These are phyloP conservation scores for Nomada hirtipes DNA, from an alignment of 2,888 invertebrate species.

Conservation along the genomic window DNA sequence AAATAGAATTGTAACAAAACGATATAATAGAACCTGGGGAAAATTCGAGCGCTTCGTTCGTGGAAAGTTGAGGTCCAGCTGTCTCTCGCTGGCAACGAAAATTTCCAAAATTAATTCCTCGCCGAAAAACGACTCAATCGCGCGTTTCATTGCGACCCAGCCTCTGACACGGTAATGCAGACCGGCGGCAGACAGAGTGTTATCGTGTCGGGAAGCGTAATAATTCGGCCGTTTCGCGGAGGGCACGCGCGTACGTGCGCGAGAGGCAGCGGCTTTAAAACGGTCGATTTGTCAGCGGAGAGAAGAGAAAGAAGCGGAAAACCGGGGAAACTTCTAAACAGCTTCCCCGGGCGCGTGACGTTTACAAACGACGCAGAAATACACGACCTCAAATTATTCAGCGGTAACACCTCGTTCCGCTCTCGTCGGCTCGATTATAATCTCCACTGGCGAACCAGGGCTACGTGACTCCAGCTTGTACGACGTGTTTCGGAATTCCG, in stretches of 20 bases:
- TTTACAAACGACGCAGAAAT: slow-evolving; percentile 65
- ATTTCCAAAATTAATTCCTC: too few species aligned
- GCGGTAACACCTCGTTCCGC: slow-evolving; percentile 59
- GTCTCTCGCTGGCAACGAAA: neutral
- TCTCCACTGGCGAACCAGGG: slow-evolving; percentile 37
- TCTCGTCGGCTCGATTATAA: slow-evolving; percentile 60
- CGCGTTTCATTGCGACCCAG: slow-evolving; percentile 19
- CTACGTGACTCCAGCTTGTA: slow-evolving; percentile 22
- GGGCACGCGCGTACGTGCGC: slow-evolving; percentile 10
- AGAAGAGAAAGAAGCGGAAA: slow-evolving; percentile 56
- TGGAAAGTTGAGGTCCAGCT: neutral
- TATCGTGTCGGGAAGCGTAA: slow-evolving; percentile 16
- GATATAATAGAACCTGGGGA: slow-evolving; percentile 32
- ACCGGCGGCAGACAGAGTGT: neutral
- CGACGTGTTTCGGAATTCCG: slow-evolving; percentile 37
- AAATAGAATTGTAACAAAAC: slow-evolving; percentile 58
- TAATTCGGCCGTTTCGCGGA: slow-evolving; percentile 40
- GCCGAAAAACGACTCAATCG: neutral
- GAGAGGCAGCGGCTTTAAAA: slow-evolving; percentile 59
- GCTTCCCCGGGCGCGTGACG: slow-evolving; percentile 55
- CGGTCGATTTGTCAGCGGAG: slow-evolving; percentile 66
- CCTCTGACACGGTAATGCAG: slow-evolving; percentile 4
- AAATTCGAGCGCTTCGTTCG: neutral
- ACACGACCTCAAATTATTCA: slow-evolving; percentile 67
- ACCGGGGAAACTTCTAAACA: slow-evolving; percentile 65